phyloP scores from a whole-genome alignment of 2,888 invertebrate genomes.

The Stegana nigrithorax region DNA sequence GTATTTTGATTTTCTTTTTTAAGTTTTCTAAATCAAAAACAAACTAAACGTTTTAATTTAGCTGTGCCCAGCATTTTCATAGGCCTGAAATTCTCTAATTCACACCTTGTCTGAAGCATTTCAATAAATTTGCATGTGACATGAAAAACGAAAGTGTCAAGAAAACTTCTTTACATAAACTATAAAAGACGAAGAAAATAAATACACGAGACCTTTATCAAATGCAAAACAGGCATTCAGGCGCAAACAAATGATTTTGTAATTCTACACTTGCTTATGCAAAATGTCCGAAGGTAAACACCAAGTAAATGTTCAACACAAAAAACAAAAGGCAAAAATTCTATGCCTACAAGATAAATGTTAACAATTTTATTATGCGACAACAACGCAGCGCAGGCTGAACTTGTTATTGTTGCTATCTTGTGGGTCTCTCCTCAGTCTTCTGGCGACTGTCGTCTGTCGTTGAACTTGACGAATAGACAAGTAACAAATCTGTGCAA shows the following conservation, averaged over 20 bases:
- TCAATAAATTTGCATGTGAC: too few relatives aligned
- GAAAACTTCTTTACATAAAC: too few relatives aligned
- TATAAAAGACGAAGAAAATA: too few relatives aligned
- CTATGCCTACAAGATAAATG: conserved; percentile 53
- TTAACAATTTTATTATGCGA: conserved; percentile 58
- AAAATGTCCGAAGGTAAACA: conserved; percentile 12
- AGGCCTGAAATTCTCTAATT: too few relatives aligned
- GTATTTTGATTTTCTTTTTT: too few relatives aligned
- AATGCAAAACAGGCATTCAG: conserved; percentile 29
- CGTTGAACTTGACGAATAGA: conserved; percentile 25
- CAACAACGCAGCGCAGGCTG: conserved; percentile 45
- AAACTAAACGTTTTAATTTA: too few relatives aligned
- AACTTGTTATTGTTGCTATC: conserved; percentile 15
- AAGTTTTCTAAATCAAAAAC: too few relatives aligned
- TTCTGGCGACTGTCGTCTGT: conserved; percentile 34
- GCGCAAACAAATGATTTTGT: conserved; percentile 59
- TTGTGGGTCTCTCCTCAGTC: too few relatives aligned
- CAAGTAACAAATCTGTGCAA: conserved; percentile 2
- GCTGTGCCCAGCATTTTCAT: too few relatives aligned
- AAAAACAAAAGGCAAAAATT: conserved; percentile 16
- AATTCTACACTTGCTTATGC: conserved; percentile 59
- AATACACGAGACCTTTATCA: too few relatives aligned
- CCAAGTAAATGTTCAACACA: not conserved
- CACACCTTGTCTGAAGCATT: too few relatives aligned
- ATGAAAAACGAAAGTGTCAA: too few relatives aligned